Evolutionary conservation across 2,113 vertebrate genomes (phyloP).

Genomic region (Mungos mungo): DNA sequence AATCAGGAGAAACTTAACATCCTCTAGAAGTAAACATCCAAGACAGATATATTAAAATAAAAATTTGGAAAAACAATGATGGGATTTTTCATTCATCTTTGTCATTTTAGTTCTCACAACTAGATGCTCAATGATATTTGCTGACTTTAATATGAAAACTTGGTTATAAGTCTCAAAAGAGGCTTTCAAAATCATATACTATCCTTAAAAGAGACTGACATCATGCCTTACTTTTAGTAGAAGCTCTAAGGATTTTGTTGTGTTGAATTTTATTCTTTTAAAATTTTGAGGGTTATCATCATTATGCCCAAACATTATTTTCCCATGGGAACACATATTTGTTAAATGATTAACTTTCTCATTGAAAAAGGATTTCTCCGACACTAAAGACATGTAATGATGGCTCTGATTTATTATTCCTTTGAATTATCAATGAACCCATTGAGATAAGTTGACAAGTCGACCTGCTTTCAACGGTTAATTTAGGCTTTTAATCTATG

Average conservation of each 20-base stretch:
- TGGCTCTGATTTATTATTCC: slow-evolving; percentile 17
- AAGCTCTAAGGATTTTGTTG: not conserved
- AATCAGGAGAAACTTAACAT: slow-evolving; percentile 21
- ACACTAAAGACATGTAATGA: slow-evolving; percentile 3
- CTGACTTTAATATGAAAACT: slow-evolving; percentile 11
- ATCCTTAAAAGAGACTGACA: not conserved
- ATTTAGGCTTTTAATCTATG: slow-evolving; percentile 29
- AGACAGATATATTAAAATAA: slow-evolving; percentile 35
- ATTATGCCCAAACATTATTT: not conserved
- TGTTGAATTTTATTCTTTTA: slow-evolving; percentile 25
- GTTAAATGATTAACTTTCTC: slow-evolving; percentile 37
- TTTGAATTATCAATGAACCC: slow-evolving; percentile 53
- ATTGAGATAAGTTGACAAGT: not conserved
- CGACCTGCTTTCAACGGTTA: not conserved
- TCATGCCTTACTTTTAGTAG: not conserved
- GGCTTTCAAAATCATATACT: not conserved
- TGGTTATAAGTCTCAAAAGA: slow-evolving; percentile 1
- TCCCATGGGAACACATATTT: slow-evolving; percentile 9
- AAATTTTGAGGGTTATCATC: not conserved
- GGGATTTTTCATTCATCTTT: not conserved
- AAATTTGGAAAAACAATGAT: not conserved
- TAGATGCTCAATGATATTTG: not conserved
- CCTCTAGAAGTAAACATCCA: not conserved
- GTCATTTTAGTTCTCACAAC: not conserved
- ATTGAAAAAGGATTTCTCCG: not conserved